phyloP scores from a whole-genome alignment of 53 echinoderm and acorn worm species.

The Zoroaster sp. region DNA sequence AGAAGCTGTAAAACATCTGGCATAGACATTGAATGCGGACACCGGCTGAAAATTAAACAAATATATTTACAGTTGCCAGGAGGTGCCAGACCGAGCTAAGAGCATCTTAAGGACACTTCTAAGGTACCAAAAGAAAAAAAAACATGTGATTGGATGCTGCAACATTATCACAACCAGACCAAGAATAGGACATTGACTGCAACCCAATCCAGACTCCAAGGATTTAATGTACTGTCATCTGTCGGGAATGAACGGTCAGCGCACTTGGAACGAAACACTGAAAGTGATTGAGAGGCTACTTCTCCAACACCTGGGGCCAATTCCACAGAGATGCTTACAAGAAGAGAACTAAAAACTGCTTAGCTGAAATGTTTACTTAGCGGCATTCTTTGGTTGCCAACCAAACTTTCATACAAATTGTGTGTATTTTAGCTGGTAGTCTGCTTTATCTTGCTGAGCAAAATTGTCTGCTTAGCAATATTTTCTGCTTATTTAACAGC shows the following conservation, averaged over 20 bases:
- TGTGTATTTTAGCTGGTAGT: too few relatives aligned
- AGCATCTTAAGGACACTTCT: constrained; percentile 17
- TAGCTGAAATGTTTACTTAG: too few relatives aligned
- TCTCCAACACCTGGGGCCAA: neutral
- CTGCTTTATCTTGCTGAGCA: too few relatives aligned
- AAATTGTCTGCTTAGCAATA: too few relatives aligned
- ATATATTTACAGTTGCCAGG: neutral
- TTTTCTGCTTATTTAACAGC: too few relatives aligned
- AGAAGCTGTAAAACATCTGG: too few relatives aligned
- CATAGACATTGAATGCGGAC: neutral
- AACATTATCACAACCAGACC: constrained; percentile 20
- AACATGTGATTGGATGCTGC: constrained; percentile 28
- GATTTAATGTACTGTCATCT: neutral
- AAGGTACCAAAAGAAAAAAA: neutral
- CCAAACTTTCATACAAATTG: too few relatives aligned
- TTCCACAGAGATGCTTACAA: too few relatives aligned
- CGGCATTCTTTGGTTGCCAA: too few relatives aligned
- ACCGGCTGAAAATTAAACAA: neutral
- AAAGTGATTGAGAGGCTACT: neutral
- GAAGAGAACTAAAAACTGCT: too few relatives aligned
- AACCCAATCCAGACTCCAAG: neutral
- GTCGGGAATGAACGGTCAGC: neutral
- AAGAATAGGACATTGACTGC: constrained; percentile 28
- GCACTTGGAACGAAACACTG: neutral
- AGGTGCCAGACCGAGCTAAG: neutral